These are phyloP conservation scores for Oncorhynchus kisutch DNA, from an alignment of 2,113 vertebrate species.

Conservation along the genomic window DNA sequence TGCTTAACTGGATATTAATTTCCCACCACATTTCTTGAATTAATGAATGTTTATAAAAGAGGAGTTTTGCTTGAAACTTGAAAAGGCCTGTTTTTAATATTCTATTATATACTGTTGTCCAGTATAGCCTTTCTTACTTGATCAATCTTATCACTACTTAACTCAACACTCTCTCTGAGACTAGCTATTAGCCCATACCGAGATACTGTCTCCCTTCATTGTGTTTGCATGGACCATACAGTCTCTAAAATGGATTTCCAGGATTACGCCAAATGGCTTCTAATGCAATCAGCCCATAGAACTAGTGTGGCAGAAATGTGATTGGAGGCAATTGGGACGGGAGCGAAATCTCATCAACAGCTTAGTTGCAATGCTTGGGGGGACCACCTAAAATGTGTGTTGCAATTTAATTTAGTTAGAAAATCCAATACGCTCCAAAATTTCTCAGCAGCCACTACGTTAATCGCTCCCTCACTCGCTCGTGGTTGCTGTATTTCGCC, in stretches of 20 bases:
- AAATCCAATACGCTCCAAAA: slow-evolving; percentile 38
- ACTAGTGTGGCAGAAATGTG: slow-evolving; percentile 42
- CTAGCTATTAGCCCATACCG: not conserved
- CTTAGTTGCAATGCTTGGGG: slow-evolving; percentile 38
- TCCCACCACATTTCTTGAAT: not conserved
- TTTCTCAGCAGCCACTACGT: slow-evolving; percentile 10
- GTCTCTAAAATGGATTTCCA: slow-evolving; percentile 46
- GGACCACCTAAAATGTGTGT: slow-evolving; percentile 35
- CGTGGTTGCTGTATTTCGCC: slow-evolving; percentile 2
- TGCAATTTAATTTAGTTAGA: slow-evolving; percentile 46
- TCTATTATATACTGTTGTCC: too few relatives aligned
- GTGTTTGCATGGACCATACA: slow-evolving; percentile 36
- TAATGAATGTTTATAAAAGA: not conserved
- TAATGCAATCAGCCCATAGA: slow-evolving; percentile 43
- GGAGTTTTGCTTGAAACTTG: too few relatives aligned
- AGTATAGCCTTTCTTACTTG: too few relatives aligned
- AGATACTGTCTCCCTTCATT: slow-evolving; percentile 27
- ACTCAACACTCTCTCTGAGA: not conserved
- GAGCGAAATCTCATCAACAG: slow-evolving; percentile 50
- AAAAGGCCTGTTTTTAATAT: too few relatives aligned
- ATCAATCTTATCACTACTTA: not conserved
- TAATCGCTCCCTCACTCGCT: slow-evolving; percentile 24
- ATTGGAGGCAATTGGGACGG: slow-evolving; percentile 47
- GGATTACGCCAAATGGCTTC: slow-evolving; percentile 52
- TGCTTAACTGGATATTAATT: not conserved